These are phyloP conservation scores for Porites australiensis DNA, from an alignment of 64 coral and sea anemone genomes.

Conservation along the genomic window DNA sequence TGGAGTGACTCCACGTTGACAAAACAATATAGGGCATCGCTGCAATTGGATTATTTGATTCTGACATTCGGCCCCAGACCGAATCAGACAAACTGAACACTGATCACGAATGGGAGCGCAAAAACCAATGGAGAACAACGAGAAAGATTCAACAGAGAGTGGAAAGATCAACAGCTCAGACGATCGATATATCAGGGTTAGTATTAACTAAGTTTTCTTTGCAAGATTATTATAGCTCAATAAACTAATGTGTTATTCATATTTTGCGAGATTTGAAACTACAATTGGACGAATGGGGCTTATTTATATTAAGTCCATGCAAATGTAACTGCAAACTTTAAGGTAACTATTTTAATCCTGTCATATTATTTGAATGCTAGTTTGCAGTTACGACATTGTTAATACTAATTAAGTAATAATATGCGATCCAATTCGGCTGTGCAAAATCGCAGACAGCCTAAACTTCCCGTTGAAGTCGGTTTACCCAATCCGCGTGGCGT, in stretches of 20 bases:
- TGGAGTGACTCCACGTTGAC: neutral
- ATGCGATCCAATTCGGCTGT: no score
- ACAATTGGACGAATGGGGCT: neutral
- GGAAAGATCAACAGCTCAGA: neutral
- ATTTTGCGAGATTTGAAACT: neutral
- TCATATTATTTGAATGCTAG: neutral
- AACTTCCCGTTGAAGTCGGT: no score
- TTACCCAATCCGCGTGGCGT: no score
- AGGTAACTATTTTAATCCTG: conserved; percentile 21
- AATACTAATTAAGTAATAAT: no score
- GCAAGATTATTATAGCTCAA: neutral
- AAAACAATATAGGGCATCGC: neutral
- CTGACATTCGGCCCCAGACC: neutral
- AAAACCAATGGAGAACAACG: neutral
- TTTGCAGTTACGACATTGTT: no score
- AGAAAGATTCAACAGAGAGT: neutral
- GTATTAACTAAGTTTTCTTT: neutral
- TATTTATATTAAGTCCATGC: neutral
- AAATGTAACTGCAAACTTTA: neutral
- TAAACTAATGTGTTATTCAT: neutral
- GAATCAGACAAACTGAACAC: neutral
- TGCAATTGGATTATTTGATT: neutral
- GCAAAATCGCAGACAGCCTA: no score
- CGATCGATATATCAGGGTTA: neutral
- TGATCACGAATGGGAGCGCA: neutral